phyloP scores from a whole-genome alignment of 2,888 invertebrate species.

The Papilio gigon region DNA sequence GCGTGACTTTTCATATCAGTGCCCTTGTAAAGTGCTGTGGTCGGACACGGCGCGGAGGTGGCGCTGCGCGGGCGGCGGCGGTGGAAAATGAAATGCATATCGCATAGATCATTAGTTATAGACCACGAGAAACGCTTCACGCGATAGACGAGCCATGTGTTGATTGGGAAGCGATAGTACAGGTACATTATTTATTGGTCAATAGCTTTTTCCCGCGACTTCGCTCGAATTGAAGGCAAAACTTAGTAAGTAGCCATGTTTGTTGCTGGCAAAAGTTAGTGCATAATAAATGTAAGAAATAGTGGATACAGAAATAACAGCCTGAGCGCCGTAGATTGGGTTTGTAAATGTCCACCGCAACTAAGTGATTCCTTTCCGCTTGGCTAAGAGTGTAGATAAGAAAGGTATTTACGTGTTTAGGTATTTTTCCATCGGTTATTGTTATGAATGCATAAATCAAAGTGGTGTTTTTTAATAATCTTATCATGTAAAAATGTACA shows the following conservation, averaged over 20 bases:
- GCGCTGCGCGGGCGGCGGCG: neutral
- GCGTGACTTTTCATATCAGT: slow-evolving; percentile 12
- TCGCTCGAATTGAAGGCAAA: too few relatives aligned
- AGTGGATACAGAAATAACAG: neutral
- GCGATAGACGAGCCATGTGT: neutral
- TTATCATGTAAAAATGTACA: neutral
- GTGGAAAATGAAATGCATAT: slow-evolving; percentile 22
- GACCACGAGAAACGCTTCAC: neutral
- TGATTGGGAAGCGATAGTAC: neutral
- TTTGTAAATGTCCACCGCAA: slow-evolving; percentile 10
- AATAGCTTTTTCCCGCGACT: too few relatives aligned
- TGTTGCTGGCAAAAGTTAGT: too few relatives aligned
- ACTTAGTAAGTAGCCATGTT: too few relatives aligned
- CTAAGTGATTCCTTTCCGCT: slow-evolving; percentile 24
- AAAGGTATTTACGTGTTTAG: slow-evolving; percentile 26
- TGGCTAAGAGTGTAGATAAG: slow-evolving; percentile 24
- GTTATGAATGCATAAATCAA: neutral
- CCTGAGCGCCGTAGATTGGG: neutral
- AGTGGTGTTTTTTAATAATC: neutral
- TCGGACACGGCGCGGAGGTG: too few relatives aligned
- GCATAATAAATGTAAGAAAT: neutral
- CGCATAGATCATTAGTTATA: slow-evolving; percentile 7
- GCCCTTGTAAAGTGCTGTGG: slow-evolving; percentile 7
- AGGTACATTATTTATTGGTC: too few relatives aligned
- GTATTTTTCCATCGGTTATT: slow-evolving; percentile 26